Percentiles rank a stretch among this genome's conserved stretches.
phyloP scores from a whole-genome alignment of 2,888 invertebrate genomes.

The Aphidius colemani region DNA sequence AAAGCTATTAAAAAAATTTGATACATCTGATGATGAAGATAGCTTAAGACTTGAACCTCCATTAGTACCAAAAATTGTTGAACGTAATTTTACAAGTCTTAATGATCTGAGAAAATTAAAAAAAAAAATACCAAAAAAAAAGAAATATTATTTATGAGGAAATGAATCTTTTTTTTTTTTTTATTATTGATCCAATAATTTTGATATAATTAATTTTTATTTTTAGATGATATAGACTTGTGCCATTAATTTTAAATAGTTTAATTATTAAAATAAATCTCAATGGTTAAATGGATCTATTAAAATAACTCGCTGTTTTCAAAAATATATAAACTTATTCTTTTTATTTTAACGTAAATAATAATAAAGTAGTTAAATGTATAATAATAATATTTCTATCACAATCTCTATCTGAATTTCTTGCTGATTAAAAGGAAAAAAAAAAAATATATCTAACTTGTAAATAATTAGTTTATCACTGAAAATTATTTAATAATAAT shows the following conservation, averaged over 20 bases:
- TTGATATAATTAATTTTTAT: not conserved
- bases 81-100: constrained; percentile 64
- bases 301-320: too few relatives aligned
- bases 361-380: too few relatives aligned
- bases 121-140: constrained; percentile 3
- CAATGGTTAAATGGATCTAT: not conserved
- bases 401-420: not conserved
- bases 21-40: constrained; percentile 19
- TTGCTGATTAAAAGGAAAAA: not conserved
- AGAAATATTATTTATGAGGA: too few relatives aligned
- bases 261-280: not conserved
- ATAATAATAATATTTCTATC: not conserved
- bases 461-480: constrained; percentile 6
- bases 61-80: constrained; percentile 64
- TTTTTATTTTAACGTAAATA: too few relatives aligned
- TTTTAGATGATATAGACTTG: not conserved
- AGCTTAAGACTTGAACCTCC: constrained; percentile 65
- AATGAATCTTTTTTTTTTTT: too few relatives aligned
- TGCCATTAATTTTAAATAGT: constrained; percentile 13
- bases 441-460: not conserved
- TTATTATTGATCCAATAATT: not conserved
- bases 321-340: too few relatives aligned
- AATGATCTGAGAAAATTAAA: constrained; percentile 59
- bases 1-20: not conserved
- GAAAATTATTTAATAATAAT: constrained; percentile 1